phyloP scores from a whole-genome alignment of 2,797 vertebrate species.

The Diplodus puntazzo region DNA sequence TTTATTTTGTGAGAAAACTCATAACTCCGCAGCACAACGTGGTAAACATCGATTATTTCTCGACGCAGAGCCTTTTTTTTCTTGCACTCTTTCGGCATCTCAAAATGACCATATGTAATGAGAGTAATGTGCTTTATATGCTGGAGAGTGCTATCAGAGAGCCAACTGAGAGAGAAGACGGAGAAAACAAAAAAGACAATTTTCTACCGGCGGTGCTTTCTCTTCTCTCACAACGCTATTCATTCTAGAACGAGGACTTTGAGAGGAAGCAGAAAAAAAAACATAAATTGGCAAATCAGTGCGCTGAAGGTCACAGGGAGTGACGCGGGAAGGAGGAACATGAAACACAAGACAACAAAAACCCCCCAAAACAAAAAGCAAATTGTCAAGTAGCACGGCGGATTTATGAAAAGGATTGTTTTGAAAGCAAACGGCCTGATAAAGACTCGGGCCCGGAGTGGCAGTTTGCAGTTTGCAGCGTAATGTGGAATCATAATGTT shows the following conservation, averaged over 20 bases:
- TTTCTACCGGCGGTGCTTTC: constrained; percentile 2
- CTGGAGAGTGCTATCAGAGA: constrained; percentile 11
- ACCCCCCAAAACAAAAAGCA: constrained; percentile 50
- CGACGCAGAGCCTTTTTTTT: neutral
- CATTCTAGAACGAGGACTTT: constrained; percentile 35
- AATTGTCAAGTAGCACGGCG: constrained; percentile 13
- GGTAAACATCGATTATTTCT: constrained; percentile 38
- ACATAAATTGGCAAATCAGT: constrained; percentile 52
- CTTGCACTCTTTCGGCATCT: constrained; percentile 24
- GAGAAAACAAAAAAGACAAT: constrained; percentile 14
- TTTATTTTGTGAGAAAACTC: constrained; percentile 37
- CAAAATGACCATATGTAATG: constrained; percentile 34
- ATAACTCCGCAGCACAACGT: constrained; percentile 36
- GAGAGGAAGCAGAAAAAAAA: constrained; percentile 44
- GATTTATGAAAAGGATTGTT: constrained; percentile 44
- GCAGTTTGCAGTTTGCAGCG: constrained; percentile 21
- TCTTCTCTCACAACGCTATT: constrained; percentile 29
- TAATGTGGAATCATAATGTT: constrained; percentile 43
- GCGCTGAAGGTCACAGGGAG: constrained; percentile 52
- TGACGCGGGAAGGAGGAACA: constrained; percentile 33
- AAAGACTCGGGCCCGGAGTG: constrained; percentile 39
- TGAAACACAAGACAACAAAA: constrained; percentile 33
- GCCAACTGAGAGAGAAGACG: constrained; percentile 22
- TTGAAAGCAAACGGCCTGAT: constrained; percentile 37
- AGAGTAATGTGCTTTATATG: constrained; percentile 38